phyloP scores from a whole-genome alignment of 1,140 invertebrate genomes.

The Glomeris maerens region DNA sequence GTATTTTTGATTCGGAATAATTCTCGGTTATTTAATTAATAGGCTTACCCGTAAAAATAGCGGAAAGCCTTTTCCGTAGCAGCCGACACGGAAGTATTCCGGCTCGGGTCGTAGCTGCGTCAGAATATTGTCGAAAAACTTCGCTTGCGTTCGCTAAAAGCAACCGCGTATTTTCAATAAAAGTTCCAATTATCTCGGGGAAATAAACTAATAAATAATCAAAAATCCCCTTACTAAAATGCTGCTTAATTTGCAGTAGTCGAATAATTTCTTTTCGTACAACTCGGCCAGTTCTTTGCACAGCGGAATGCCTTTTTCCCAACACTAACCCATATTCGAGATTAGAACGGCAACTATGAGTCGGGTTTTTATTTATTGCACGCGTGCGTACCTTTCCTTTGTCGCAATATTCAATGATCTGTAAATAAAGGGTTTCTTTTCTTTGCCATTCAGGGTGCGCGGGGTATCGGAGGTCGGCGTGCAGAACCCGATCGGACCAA shows the following conservation, averaged over 20 bases:
- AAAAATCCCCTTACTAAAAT: slow-evolving; percentile 45
- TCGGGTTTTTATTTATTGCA: slow-evolving; percentile 7
- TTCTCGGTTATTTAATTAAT: background rate
- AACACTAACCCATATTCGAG: slow-evolving; percentile 47
- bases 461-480: slow-evolving; percentile 39
- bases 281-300: slow-evolving; percentile 79
- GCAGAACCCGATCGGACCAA: slow-evolving; percentile 60
- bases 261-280: slow-evolving; percentile 77
- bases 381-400: slow-evolving; percentile 65
- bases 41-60: slow-evolving; percentile 74
- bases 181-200: background rate
- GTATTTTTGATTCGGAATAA: background rate
- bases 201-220: slow-evolving; percentile 25
- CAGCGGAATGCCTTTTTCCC: slow-evolving; percentile 88
- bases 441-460: slow-evolving; percentile 71
- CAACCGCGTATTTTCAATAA: slow-evolving; percentile 7
- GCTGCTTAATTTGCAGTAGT: slow-evolving; percentile 74
- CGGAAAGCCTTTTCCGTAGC: slow-evolving; percentile 86
- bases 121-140: slow-evolving; percentile 81
- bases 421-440: slow-evolving; percentile 82
- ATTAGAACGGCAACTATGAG: slow-evolving; percentile 4
- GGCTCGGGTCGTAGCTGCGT: slow-evolving; percentile 73
- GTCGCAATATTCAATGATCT: slow-evolving; percentile 88
- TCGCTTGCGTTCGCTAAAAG: slow-evolving; percentile 52
- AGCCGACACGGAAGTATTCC: slow-evolving; percentile 93